phyloP scores from a whole-genome alignment of 1,140 invertebrate species.

The Neoseiulus cucumeris region DNA sequence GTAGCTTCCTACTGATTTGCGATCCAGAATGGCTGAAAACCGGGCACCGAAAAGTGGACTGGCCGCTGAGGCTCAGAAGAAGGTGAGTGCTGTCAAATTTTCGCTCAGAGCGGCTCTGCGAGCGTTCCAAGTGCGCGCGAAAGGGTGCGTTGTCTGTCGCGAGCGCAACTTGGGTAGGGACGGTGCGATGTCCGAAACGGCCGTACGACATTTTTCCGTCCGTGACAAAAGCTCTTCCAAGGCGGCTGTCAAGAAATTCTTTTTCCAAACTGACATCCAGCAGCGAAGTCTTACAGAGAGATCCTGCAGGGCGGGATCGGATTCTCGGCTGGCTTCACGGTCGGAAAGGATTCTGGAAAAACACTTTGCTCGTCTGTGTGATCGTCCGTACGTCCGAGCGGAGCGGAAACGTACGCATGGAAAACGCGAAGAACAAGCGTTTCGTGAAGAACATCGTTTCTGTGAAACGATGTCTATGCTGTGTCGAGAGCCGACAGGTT shows the following conservation, averaged over 20 bases:
- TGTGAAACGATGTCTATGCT: neutral
- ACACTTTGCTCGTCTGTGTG: neutral
- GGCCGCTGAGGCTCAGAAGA: conserved; percentile 73
- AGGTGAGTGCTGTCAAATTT: conserved; percentile 38
- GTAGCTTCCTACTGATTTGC: neutral
- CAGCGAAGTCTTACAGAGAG: too few relatives aligned
- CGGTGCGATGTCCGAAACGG: too few relatives aligned
- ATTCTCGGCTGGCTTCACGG: neutral
- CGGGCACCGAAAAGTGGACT: conserved; percentile 79
- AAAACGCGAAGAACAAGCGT: too few relatives aligned
- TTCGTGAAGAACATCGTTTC: too few relatives aligned
- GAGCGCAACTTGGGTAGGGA: too few relatives aligned
- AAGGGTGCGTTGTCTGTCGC: neutral
- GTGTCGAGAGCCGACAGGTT: neutral
- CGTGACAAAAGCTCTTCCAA: too few relatives aligned
- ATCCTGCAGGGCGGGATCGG: too few relatives aligned
- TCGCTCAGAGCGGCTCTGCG: neutral
- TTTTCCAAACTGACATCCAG: too few relatives aligned
- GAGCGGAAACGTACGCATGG: too few relatives aligned
- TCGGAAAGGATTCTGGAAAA: neutral
- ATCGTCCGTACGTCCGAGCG: too few relatives aligned
- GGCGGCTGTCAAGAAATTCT: too few relatives aligned
- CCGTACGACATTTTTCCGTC: too few relatives aligned
- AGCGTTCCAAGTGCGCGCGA: neutral
- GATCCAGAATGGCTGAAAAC: conserved; percentile 48